Evolutionary conservation across 64 coral and sea anemone species (phyloP).

Genomic region (Astreopora myriophthalma): DNA sequence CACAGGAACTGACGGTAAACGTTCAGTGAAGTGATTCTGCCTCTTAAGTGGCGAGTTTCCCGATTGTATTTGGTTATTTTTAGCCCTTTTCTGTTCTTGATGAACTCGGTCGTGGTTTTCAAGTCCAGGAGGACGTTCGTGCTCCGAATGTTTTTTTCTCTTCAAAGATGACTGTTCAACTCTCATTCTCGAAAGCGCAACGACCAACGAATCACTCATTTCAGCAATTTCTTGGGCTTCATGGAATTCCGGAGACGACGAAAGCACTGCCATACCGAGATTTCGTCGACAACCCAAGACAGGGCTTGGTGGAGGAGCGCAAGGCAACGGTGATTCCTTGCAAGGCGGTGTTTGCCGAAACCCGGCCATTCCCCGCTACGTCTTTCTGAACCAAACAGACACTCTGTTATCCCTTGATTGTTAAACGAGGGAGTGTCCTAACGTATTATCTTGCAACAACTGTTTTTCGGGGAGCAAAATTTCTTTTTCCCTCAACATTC

Average conservation of each 20-base stretch:
- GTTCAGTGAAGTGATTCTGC: conserved; percentile 12
- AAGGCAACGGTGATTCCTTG: conserved; percentile 58
- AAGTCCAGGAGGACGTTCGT: conserved; percentile 59
- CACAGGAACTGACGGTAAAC: conserved; percentile 9
- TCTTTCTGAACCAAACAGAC: neutral
- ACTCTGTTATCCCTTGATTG: neutral
- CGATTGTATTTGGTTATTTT: conserved; percentile 51
- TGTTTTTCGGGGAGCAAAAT: neutral
- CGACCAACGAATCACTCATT: conserved; percentile 65
- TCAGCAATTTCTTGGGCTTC: conserved; percentile 61
- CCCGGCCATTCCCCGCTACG: conserved; percentile 5
- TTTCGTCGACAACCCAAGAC: conserved; percentile 62
- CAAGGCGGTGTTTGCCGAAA: conserved; percentile 19
- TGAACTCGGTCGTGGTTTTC: conserved; percentile 36
- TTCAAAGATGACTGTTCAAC: conserved; percentile 79
- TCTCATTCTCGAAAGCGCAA: conserved; percentile 77
- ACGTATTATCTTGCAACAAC: neutral
- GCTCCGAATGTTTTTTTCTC: conserved; percentile 74
- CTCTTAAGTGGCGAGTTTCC: conserved; percentile 10
- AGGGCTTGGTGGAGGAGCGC: conserved; percentile 75
- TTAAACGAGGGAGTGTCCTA: neutral
- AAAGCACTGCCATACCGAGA: conserved; percentile 60
- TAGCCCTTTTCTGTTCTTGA: conserved; percentile 71
- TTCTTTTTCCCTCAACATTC: conserved; percentile 26
- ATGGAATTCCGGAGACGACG: conserved; percentile 60